phyloP scores from a whole-genome alignment of 2,113 vertebrate genomes.

The Eudyptes chrysolophus region DNA sequence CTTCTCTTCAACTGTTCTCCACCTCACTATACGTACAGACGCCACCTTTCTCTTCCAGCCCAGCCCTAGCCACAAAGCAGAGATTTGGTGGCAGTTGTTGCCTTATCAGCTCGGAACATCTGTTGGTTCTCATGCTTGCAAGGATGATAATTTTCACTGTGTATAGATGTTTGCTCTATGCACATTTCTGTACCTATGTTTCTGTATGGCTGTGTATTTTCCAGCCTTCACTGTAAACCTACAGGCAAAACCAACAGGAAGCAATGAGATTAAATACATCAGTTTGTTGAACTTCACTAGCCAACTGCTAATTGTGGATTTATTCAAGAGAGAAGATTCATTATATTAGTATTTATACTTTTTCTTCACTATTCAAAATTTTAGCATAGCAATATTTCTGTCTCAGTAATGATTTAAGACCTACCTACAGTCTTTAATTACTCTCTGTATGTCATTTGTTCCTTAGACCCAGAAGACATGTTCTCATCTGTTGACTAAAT shows the following conservation, averaged over 20 bases:
- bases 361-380: not conserved
- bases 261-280: not conserved
- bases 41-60: not conserved
- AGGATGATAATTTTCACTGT: not conserved
- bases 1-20: not conserved
- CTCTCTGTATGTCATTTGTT: not conserved
- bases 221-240: not conserved
- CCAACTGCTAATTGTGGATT: not conserved
- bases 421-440: not conserved
- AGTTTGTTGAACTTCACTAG: not conserved
- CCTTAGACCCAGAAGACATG: not conserved
- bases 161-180: not conserved
- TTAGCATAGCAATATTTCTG: not conserved
- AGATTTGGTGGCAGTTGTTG: not conserved
- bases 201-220: not conserved
- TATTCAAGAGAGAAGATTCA: not conserved
- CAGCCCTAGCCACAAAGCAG: not conserved
- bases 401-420: not conserved
- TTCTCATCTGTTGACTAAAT: not conserved
- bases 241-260: not conserved
- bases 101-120: not conserved
- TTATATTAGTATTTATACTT: not conserved
- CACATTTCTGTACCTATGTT: not conserved
- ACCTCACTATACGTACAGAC: not conserved
- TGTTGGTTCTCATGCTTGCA: not conserved